Conservation (phyloP, 2,113 vertebrate species). For the Melanerpes aurifrons region DNA sequence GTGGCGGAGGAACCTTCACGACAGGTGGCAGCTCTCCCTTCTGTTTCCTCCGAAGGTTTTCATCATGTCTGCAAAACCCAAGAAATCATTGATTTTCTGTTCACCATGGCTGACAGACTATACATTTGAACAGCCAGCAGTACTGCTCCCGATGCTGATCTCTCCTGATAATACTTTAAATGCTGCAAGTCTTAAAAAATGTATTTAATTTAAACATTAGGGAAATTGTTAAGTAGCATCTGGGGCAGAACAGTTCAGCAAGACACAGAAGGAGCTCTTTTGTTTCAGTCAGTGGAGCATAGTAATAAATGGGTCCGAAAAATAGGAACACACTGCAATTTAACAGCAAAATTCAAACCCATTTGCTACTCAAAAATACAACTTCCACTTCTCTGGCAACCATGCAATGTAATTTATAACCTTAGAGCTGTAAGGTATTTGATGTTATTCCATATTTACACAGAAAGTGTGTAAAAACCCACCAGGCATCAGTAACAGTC, state of each 20-base stretch:
- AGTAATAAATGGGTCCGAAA: not conserved
- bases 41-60: constrained; percentile 75
- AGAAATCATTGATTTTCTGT: not conserved
- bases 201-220: not conserved
- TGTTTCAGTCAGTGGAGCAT: not conserved
- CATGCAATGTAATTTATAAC: not conserved
- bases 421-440: not conserved
- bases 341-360: constrained; percentile 24
- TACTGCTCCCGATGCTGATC: not conserved
- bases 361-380: constrained; percentile 19
- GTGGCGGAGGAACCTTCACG: constrained; percentile 76
- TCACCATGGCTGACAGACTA: not conserved
- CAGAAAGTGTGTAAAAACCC: constrained; percentile 35
- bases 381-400: not conserved
- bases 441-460: constrained; percentile 20
- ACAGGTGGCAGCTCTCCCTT: constrained; percentile 59
- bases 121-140: not conserved
- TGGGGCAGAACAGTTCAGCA: not conserved
- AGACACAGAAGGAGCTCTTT: not conserved
- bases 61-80: constrained; percentile 76
- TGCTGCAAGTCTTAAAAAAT: not conserved
- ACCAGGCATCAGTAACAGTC: constrained; percentile 16
- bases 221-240: not conserved
- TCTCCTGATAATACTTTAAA: not conserved
- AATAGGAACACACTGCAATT: not conserved